Base-by-base conservation (phyloP, 1,140 invertebrate genomes). In the Drosophila bocqueti region DNA sequence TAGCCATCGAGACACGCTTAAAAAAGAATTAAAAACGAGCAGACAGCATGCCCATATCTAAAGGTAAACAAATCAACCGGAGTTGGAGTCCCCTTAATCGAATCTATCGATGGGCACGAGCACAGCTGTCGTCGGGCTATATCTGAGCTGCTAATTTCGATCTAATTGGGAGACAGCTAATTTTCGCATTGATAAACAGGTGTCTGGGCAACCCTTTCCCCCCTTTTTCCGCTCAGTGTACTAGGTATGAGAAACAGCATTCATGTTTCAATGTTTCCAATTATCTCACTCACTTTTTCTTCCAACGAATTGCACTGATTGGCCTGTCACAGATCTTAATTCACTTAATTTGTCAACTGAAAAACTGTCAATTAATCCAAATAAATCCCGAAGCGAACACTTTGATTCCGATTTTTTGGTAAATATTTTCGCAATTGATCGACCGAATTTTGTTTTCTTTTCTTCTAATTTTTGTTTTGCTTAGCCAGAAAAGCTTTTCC, bases 181-280 rank as follows among this genome's bases (percentile, higher is more conserved):
- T 62, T 61, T 74, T 69, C 52, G 45, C 64, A 49, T 43, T 67
- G 79, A 57, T 68, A 74, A 86, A 79, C 83, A 86, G 54, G 59
- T 86, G 75, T 67, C 52, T 69, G 63, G 40, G 16, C 3, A 24
- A 29, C 29, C 15, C 16, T n/a, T 21, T n/a, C 13, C 13, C 18
- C 16, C 43, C 9, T 4, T 38, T 43, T 43, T 45, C 1, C 26
- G 11, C 10, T 26, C 34, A 40, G 43, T 67, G 60, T 24, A 29
- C n/a, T 10, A 6, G 16, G 4, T 24, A 26, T 47, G 3, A 24
- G 21, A 9, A 7, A 9, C 34, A 49, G 24, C 61, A 47, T 43
- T 38, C 10, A 13, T 18, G 13, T 21, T 15, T 24, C 8, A 24
- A 47, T 67, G 18, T 18, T n/a, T 34, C 3, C 8, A 13, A 49